A percentile compares a stretch with the other conserved stretches of the same genome.
Conservation (phyloP, 2,888 invertebrate genomes). For the Orthosia cruda region DNA sequence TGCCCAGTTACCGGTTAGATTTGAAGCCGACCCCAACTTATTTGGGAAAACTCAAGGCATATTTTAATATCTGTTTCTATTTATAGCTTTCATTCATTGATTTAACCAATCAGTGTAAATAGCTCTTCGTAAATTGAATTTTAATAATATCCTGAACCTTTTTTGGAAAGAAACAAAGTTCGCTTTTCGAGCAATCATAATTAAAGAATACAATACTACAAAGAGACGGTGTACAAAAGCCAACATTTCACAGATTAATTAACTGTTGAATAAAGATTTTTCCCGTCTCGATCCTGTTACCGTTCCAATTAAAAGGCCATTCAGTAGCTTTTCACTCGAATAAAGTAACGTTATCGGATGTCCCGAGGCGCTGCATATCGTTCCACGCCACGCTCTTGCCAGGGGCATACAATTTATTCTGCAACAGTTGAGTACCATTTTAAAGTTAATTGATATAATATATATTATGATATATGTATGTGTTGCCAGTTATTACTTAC, state of each 20-base stretch:
- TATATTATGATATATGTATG: too few relatives aligned
- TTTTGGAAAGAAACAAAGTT: background rate
- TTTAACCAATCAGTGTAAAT: background rate
- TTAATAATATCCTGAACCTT: background rate
- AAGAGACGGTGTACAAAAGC: background rate
- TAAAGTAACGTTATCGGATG: background rate
- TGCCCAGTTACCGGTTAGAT: too few relatives aligned
- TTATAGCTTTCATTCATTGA: background rate
- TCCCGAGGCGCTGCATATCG: slow-evolving; percentile 12
- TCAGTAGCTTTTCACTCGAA: slow-evolving; percentile 14
- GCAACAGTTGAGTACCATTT: background rate
- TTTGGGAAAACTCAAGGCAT: too few relatives aligned
- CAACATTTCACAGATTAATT: background rate
- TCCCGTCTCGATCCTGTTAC: background rate
- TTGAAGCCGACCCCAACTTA: too few relatives aligned
- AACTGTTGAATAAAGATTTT: background rate
- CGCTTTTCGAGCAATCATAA: background rate
- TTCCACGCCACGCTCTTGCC: background rate
- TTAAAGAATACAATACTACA: background rate
- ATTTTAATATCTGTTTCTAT: background rate
- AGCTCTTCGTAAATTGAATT: background rate
- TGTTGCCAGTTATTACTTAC: too few relatives aligned
- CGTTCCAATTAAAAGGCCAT: slow-evolving; percentile 27
- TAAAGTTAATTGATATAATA: slow-evolving; percentile 8
- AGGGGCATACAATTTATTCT: slow-evolving; percentile 7